phyloP scores from a whole-genome alignment of 2,888 invertebrate species.

The Thyatira batis region DNA sequence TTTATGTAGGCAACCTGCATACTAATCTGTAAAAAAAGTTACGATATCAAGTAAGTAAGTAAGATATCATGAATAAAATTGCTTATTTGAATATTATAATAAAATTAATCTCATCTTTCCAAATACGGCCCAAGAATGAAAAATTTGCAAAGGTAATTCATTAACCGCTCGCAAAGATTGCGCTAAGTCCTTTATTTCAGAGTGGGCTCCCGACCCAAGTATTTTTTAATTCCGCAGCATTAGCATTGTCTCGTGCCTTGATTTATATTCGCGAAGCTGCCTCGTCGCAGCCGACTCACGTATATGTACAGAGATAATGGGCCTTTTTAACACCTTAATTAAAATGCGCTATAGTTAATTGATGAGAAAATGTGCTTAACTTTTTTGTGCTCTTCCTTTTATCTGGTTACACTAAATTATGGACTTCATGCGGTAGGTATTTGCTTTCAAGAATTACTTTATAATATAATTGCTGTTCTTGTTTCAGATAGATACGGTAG shows the following conservation, averaged over 20 bases:
- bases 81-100: too few relatives aligned
- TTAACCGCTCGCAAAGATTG: slow-evolving; percentile 76
- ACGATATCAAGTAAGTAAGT: too few relatives aligned
- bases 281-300: slow-evolving; percentile 34
- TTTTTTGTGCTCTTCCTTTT: slow-evolving; percentile 4
- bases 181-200: slow-evolving; percentile 75
- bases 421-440: background rate
- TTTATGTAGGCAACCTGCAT: too few relatives aligned
- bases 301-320: slow-evolving; percentile 74
- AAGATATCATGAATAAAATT: too few relatives aligned
- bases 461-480: too few relatives aligned
- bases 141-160: slow-evolving; percentile 80
- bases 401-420: background rate
- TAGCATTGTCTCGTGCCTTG: slow-evolving; percentile 72
- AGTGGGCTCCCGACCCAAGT: slow-evolving; percentile 58
- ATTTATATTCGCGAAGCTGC: slow-evolving; percentile 60
- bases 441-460: too few relatives aligned
- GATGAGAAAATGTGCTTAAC: slow-evolving; percentile 44
- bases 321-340: slow-evolving; percentile 73
- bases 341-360: slow-evolving; percentile 65
- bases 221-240: slow-evolving; percentile 79
- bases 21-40: too few relatives aligned
- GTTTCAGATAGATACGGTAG: too few relatives aligned
- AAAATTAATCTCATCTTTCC: too few relatives aligned
- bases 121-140: slow-evolving; percentile 49